Evolutionary conservation across 2,888 invertebrate genomes (phyloP).

Genomic region (Sabellastarte sp.): DNA sequence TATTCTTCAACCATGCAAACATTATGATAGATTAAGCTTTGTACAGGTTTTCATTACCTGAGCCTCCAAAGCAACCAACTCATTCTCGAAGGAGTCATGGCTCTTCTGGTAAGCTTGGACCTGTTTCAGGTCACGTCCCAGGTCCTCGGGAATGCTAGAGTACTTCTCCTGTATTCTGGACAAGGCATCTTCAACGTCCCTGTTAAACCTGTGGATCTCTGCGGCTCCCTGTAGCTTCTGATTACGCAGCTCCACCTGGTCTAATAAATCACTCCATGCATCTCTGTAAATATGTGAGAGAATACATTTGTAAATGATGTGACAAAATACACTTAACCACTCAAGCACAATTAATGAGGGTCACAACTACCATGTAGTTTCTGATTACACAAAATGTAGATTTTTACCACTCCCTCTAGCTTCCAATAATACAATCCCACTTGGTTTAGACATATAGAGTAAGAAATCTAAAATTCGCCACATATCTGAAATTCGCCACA

Average conservation of each 20-base stretch:
- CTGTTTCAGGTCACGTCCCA: conserved; percentile 80
- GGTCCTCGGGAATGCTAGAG: conserved; percentile 76
- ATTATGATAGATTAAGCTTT: no score
- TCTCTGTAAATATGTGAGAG: no score
- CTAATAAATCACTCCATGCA: conserved; percentile 81
- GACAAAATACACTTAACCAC: not conserved
- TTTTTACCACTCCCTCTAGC: no score
- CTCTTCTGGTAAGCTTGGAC: conserved; percentile 79
- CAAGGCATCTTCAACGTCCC: conserved; percentile 88
- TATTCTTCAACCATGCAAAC: not conserved
- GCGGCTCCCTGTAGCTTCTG: conserved; percentile 88
- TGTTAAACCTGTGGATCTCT: conserved; percentile 95
- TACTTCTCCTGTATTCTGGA: conserved; percentile 86
- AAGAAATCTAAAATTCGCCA: no score
- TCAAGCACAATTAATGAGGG: no score
- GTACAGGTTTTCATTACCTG: conserved; percentile 71
- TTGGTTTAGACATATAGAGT: no score
- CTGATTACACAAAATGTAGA: no score
- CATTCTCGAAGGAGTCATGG: conserved; percentile 92
- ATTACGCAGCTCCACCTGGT: conserved; percentile 82
- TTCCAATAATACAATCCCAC: no score
- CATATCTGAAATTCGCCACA: no score
- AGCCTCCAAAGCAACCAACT: conserved; percentile 86
- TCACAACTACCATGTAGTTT: no score
- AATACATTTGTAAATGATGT: conserved; percentile 49